Evolutionary conservation across 2,888 invertebrate species (phyloP), one percentile per base, ranked within the genome.

Genomic region (Pristionchus mayeri): DNA sequence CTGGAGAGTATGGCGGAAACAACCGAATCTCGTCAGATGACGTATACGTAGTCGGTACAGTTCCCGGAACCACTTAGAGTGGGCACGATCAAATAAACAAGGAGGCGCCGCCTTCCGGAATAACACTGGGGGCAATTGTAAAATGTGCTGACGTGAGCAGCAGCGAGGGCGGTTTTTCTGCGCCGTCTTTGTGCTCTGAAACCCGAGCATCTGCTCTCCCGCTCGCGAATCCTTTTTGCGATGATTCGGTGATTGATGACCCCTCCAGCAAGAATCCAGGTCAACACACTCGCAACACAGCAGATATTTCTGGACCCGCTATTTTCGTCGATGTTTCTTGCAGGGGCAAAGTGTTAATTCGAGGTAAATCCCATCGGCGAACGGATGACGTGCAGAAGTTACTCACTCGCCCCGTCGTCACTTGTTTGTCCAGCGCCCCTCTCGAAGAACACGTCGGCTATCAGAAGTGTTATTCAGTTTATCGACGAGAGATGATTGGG

Each of bases 371-470:
- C 21, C 21, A 57, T 6, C 44, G 44, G 6, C 44, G 44, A 13
- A 44, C 13, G 44, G 13, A 44, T 44, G 57, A 57, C 57, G 21
- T 18, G 21, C 57, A 16, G 44, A 44, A 6, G 13, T 44, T 44
- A 6, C 44, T 44, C 44, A 44, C 44, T 13, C 44, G 7, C 44
- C 6, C 57, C 24, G 4, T 57, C 40, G 34, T 75, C 75, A 27
- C 11, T 44, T 75, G 75, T 75, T 75, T 75, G 40, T 48, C 48
- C 44, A 75, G 24, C 71, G n/a, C n/a, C 4, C n/a, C 54, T 13
- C 54, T 13, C 54, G n/a, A 44, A 40, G 40, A 21, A 40, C 71
- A 24, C 16, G 21, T 18, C 37, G 37, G 34, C 44, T 44, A 71
- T 71, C 40, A 71, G 24, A 37, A 71, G 37, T 71, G 24, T 44